Percentiles rank a stretch among this genome's conserved stretches.
phyloP scores from a whole-genome alignment of 2,797 vertebrate species.

The Smutsia gigantea region DNA sequence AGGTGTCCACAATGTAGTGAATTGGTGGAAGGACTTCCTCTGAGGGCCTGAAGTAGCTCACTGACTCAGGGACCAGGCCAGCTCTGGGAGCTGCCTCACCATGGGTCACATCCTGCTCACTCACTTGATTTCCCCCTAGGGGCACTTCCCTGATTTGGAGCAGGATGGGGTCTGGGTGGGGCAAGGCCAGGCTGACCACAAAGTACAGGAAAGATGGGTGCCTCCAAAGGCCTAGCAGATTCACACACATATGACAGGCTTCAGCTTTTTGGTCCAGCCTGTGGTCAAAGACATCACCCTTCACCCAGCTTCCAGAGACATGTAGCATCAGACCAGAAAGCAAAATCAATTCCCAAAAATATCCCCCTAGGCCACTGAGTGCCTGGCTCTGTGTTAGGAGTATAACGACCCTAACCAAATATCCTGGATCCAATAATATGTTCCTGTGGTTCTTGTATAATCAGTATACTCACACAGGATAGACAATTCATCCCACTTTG shows the following conservation, averaged over 20 bases:
- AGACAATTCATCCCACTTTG: not conserved
- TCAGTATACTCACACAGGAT: not conserved
- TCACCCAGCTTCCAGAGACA: not conserved
- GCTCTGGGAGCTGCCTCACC: slow-evolving; percentile 58
- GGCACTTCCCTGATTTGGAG: slow-evolving; percentile 50
- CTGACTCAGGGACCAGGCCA: slow-evolving; percentile 59
- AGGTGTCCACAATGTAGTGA: not conserved
- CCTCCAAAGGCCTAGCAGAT: not conserved
- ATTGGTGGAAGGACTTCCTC: slow-evolving; percentile 65
- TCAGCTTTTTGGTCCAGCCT: not conserved
- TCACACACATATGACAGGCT: not conserved
- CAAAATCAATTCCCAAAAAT: not conserved
- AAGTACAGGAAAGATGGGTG: not conserved
- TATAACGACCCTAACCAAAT: not conserved
- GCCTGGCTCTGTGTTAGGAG: not conserved
- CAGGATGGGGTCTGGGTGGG: slow-evolving; percentile 31
- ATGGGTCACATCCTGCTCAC: slow-evolving; percentile 72
- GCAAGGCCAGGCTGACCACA: slow-evolving; percentile 40
- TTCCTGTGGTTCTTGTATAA: not conserved
- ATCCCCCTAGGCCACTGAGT: not conserved
- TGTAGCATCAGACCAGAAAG: not conserved
- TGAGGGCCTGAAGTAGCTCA: not conserved
- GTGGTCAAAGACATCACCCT: slow-evolving; percentile 1
- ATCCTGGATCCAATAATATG: not conserved
- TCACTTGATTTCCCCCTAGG: slow-evolving; percentile 45